Evolutionary conservation across 2,888 invertebrate species (phyloP), one percentile per base, ranked within the genome.

Genomic region (Cacoxenus indagator): DNA sequence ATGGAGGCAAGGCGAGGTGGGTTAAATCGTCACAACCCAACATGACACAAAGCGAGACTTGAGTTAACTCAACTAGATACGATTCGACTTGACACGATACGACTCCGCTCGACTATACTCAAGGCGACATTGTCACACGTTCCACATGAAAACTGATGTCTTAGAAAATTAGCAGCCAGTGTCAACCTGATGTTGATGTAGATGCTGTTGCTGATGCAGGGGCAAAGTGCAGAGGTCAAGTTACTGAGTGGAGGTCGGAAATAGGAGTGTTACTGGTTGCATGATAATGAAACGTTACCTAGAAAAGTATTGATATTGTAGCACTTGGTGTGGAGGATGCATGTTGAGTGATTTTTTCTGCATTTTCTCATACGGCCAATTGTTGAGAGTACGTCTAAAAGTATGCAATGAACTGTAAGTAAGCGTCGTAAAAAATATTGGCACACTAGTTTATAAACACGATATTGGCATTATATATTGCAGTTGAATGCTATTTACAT

Each of bases 81-180:
- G 24, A 65, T 19, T n/a, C 19, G 29, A 8, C 43, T 6, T 26
- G 11, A 43, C 26, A 24, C 19, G 19, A 29, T 4, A 26, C 14
- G 64, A n/a, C 26, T 64, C 46, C 14, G 17, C 24, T n/a, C n/a
- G 26, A 55, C 29, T 37, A n/a, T n/a, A n/a, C n/a, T n/a, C n/a
- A n/a, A n/a, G n/a, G n/a, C 11, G 27, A 73, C 81, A 83, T 81
- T 81, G 78, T 83, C 81, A 82, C 81, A 81, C 81, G 81, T 81
- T 74, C 70, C 67, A 67, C 64, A 70, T 76, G 64, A 19, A 64
- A 83, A 81, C 83, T 82, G 81, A 82, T 83, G 84, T 78, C 78
- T 81, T 83, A 83, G 84, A 86, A 85, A 84, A 86, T 85, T 83
- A 83, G 84, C 81, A 77, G 76, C 61, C 22, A 66, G 46, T 61